phyloP scores from a whole-genome alignment of 2,888 invertebrate genomes.

The Lathronympha strigana region DNA sequence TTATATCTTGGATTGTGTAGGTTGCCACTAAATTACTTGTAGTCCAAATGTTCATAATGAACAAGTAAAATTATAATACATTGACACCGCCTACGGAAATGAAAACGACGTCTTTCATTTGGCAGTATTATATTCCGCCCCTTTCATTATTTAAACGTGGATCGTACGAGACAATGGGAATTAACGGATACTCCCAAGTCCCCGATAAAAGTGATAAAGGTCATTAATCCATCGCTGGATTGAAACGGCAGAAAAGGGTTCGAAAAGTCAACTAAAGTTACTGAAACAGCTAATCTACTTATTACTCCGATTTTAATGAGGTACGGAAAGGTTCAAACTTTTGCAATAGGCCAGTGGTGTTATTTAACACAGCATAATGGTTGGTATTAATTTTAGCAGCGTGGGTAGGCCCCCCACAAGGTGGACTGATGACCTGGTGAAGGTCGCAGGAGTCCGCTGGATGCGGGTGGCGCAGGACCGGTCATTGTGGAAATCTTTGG shows the following conservation, averaged over 20 bases:
- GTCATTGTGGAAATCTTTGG: too few relatives aligned
- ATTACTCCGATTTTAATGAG: slow-evolving; percentile 18
- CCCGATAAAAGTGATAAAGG: slow-evolving; percentile 40
- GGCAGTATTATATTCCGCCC: too few relatives aligned
- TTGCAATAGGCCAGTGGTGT: neutral
- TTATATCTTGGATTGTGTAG: too few relatives aligned
- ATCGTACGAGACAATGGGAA: slow-evolving; percentile 21
- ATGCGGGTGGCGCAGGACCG: too few relatives aligned
- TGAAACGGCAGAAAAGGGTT: slow-evolving; percentile 36
- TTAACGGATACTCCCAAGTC: slow-evolving; percentile 26
- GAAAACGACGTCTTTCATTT: too few relatives aligned
- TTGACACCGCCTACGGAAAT: too few relatives aligned
- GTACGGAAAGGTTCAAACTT: neutral
- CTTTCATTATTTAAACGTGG: slow-evolving; percentile 24
- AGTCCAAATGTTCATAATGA: too few relatives aligned
- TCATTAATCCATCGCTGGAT: slow-evolving; percentile 38
- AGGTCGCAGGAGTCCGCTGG: too few relatives aligned
- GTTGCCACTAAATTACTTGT: too few relatives aligned
- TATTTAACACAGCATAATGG: neutral
- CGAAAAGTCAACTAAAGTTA: slow-evolving; percentile 22
- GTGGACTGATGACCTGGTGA: too few relatives aligned
- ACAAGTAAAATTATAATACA: too few relatives aligned
- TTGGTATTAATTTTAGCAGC: neutral
- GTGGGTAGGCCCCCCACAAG: too few relatives aligned
- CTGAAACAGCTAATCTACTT: slow-evolving; percentile 21